A percentile compares a stretch with the other conserved stretches of the same genome.
Evolutionary conservation across 2,797 vertebrate species (phyloP).

Genomic region (Hypotaenidia philippensis): DNA sequence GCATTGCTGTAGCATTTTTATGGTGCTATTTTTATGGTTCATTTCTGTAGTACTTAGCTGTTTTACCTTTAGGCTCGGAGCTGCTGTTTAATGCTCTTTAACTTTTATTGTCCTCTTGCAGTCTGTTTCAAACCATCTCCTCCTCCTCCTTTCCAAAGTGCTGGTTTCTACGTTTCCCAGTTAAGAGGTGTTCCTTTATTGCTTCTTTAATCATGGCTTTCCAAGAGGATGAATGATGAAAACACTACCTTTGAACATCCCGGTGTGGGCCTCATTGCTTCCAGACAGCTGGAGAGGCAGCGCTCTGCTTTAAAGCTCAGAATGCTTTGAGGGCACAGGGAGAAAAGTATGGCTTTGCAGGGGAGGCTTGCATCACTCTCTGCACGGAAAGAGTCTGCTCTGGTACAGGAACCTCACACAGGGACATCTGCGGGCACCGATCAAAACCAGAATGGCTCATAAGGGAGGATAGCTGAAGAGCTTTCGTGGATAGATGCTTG

Average conservation of each 20-base stretch:
- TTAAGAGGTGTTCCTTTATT: constrained; percentile 71
- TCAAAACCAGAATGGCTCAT: background rate
- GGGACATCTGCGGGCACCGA: background rate
- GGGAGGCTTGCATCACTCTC: background rate
- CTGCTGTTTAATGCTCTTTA: constrained; percentile 78
- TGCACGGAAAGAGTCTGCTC: background rate
- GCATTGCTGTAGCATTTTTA: background rate
- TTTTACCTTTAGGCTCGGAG: constrained; percentile 69
- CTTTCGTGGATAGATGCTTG: constrained; percentile 13
- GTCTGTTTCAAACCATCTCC: constrained; percentile 62
- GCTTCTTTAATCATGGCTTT: constrained; percentile 74
- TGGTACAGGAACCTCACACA: constrained; percentile 13
- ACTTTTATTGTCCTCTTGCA: constrained; percentile 78
- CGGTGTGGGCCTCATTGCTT: background rate
- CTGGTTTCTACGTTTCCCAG: constrained; percentile 62
- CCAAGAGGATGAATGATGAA: constrained; percentile 65
- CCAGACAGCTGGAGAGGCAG: constrained; percentile 32
- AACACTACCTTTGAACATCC: constrained; percentile 56
- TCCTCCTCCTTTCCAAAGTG: constrained; percentile 68
- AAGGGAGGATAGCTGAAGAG: background rate
- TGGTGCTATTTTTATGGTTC: constrained; percentile 62
- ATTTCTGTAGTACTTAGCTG: constrained; percentile 63
- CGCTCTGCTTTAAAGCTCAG: constrained; percentile 36
- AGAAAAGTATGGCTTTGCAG: constrained; percentile 5
- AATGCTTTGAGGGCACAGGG: constrained; percentile 44